A percentile compares a stretch with the other conserved stretches of the same genome.
Conservation (phyloP, 2,113 vertebrate genomes). For the Ramphastos sulfuratus region DNA sequence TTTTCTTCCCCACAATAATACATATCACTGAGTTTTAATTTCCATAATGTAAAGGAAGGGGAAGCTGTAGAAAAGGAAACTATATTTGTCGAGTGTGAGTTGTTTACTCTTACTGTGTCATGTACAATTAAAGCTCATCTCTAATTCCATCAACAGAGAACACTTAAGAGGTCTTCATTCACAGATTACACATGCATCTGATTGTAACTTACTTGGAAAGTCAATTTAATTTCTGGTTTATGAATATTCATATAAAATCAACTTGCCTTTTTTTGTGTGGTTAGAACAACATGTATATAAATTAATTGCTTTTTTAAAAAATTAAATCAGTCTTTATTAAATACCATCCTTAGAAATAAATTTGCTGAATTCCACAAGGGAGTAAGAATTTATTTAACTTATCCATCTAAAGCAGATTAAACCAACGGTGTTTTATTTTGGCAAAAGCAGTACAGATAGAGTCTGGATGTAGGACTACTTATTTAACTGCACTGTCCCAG, state of each 20-base stretch:
- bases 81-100: background rate
- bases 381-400: background rate
- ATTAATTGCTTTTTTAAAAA: background rate
- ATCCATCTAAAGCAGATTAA: background rate
- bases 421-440: background rate
- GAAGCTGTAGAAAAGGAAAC: background rate
- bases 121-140: background rate
- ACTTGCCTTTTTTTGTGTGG: background rate
- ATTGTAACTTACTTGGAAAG: constrained; percentile 13
- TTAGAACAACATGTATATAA: background rate
- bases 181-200: background rate
- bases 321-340: background rate
- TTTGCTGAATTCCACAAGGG: background rate
- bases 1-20: background rate
- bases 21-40: background rate
- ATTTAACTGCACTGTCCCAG: background rate
- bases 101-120: background rate
- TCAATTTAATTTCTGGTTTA: constrained; percentile 20
- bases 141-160: background rate
- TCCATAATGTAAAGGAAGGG: background rate
- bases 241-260: constrained; percentile 11
- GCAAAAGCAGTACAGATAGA: background rate
- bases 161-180: constrained; percentile 23
- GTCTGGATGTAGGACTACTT: background rate
- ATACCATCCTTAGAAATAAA: background rate